Conservation (phyloP, 2,113 vertebrate genomes). For the Oryctolagus cuniculus region mOryCun1.1 NC_091448.1:40096001-40096500, state of each 20-base stretch:
- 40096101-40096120: slow-evolving; percentile 6
- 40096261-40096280: slow-evolving; percentile 17
- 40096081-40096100: slow-evolving; percentile 24
- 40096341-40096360: not conserved
- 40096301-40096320: not conserved
- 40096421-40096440: not conserved
- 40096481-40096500: not conserved
- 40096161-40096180: slow-evolving; percentile 37
- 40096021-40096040: not conserved
- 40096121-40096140: slow-evolving; percentile 24
- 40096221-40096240: not conserved
- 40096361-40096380: not conserved
- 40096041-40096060: not conserved
- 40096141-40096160: slow-evolving; percentile 14
- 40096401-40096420: not conserved
- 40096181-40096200: not conserved
- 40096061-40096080: slow-evolving; percentile 30
- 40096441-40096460: not conserved
- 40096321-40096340: slow-evolving; percentile 23
- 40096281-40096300: not conserved
- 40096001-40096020: slow-evolving; percentile 13
- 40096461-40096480: not conserved
- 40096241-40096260: not conserved
- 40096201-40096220: not conserved
- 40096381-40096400: not conserved